phyloP scores from a whole-genome alignment of 2,113 vertebrate species.

The Rhynchopsitta pachyrhyncha region DNA sequence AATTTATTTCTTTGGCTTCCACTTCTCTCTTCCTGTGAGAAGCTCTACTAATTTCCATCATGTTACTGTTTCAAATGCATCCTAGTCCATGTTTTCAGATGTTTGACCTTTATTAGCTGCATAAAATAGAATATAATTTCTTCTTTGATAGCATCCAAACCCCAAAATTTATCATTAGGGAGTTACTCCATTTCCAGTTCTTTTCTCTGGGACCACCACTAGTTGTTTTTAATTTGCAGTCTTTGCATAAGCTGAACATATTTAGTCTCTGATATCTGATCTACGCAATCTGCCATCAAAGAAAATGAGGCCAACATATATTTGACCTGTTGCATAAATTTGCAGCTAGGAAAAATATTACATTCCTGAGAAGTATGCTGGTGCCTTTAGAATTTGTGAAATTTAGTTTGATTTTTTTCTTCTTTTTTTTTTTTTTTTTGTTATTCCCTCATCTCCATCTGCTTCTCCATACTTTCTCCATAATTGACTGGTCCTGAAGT shows the following conservation, averaged over 20 bases:
- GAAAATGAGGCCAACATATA: not conserved
- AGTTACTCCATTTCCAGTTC: not conserved
- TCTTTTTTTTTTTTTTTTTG: not conserved
- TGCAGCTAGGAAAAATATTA: not conserved
- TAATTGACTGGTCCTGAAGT: not conserved
- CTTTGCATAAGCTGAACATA: not conserved
- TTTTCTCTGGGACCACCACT: conserved; percentile 4
- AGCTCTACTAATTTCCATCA: not conserved
- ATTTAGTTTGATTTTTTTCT: not conserved
- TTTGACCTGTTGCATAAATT: not conserved
- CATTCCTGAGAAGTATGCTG: not conserved
- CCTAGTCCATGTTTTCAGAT: not conserved
- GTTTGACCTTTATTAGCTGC: not conserved
- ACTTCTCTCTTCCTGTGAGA: not conserved
- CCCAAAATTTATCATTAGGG: not conserved
- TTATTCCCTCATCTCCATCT: not conserved
- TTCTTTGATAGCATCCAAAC: not conserved
- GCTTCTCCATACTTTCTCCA: not conserved
- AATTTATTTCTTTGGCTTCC: not conserved
- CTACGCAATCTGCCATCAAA: not conserved
- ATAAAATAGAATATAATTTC: not conserved
- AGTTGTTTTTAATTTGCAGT: not conserved
- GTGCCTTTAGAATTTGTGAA: not conserved
- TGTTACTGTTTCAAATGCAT: not conserved
- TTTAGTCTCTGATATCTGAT: not conserved